These are phyloP conservation scores for Ammodramus savannarum DNA, from an alignment of 2,113 vertebrate species.

Conservation along the genomic window DNA sequence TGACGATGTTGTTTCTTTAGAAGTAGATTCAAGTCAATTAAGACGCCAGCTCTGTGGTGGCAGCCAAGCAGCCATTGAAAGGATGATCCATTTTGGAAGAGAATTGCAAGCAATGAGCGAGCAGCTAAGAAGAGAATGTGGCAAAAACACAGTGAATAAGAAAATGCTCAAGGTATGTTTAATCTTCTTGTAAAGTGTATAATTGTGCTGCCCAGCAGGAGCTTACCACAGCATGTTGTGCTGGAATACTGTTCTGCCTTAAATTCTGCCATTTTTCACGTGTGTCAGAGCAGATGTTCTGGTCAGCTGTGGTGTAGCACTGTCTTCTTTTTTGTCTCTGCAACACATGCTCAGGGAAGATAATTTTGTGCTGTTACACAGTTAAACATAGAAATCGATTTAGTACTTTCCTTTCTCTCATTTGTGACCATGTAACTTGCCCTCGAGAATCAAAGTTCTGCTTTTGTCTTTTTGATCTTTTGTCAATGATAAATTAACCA, in stretches of 20 bases:
- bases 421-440: not conserved
- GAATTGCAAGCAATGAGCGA: constrained; percentile 98
- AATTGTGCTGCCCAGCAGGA: not conserved
- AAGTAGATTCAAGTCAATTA: constrained; percentile 90
- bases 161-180: constrained; percentile 92
- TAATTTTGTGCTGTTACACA: not conserved
- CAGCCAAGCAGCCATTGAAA: constrained; percentile 95
- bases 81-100: constrained; percentile 98
- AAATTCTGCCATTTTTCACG: not conserved
- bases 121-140: constrained; percentile 93
- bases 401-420: not conserved
- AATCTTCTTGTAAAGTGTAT: not conserved
- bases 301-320: not conserved
- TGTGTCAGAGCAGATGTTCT: not conserved
- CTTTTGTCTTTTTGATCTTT: not conserved
- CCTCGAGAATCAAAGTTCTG: not conserved
- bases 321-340: not conserved
- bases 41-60: constrained; percentile 95
- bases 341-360: not conserved
- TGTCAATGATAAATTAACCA: not conserved
- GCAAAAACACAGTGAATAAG: constrained; percentile 96
- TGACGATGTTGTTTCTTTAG: constrained; percentile 67
- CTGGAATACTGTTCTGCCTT: not conserved
- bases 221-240: accelerated
- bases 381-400: not conserved